These are phyloP conservation scores for Cheirogaleus major DNA, from an alignment of 2,797 vertebrate species.

Conservation along the genomic window DNA sequence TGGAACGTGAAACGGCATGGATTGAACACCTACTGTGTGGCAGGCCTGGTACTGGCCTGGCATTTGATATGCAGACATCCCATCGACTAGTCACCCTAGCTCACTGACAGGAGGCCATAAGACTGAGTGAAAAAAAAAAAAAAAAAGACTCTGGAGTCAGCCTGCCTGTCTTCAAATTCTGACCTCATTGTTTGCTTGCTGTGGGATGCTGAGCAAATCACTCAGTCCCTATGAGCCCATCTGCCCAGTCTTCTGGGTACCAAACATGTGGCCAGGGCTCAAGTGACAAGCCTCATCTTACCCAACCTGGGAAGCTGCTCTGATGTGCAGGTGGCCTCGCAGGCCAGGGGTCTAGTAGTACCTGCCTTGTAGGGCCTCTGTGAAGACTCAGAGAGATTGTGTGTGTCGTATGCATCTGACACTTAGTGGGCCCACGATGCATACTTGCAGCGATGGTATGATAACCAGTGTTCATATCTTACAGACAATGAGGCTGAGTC, in stretches of 20 bases:
- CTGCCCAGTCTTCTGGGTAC: not conserved
- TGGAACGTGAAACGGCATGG: not conserved
- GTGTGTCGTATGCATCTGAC: not conserved
- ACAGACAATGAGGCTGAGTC: not conserved
- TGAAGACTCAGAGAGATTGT: not conserved
- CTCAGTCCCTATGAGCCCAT: not conserved
- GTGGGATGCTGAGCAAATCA: not conserved
- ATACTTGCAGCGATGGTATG: not conserved
- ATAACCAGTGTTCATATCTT: not conserved
- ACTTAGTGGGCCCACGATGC: not conserved
- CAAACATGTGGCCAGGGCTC: not conserved
- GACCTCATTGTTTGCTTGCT: not conserved
- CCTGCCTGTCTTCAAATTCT: not conserved
- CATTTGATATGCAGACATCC: not conserved
- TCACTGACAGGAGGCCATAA: not conserved
- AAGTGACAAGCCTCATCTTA: not conserved
- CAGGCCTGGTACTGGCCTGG: not conserved
- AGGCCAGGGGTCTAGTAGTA: not conserved
- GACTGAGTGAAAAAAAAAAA: not conserved
- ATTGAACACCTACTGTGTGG: not conserved
- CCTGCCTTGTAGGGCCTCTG: not conserved
- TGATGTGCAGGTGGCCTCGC: no score
- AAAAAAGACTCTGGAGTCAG: not conserved
- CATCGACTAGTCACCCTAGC: not conserved
- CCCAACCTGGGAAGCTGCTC: not conserved